Evolutionary conservation across 2,797 vertebrate species (phyloP).

Genomic region (Ambastaia sidthimunki): DNA sequence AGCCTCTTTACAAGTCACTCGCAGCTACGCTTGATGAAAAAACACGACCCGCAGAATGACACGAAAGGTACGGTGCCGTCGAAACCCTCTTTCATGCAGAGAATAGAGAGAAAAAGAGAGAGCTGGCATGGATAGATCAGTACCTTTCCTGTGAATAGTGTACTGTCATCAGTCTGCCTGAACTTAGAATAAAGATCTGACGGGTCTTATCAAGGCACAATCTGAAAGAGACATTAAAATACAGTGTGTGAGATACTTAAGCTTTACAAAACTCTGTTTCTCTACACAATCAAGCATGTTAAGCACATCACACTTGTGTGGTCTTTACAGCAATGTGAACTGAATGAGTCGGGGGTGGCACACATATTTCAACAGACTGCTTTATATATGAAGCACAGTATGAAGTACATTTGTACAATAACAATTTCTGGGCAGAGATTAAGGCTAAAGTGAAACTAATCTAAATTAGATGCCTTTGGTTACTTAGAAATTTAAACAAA

Average conservation of each 20-base stretch:
- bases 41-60: constrained; percentile 38
- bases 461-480: constrained; percentile 1
- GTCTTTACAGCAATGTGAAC: constrained; percentile 24
- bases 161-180: constrained; percentile 51
- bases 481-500: not conserved
- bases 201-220: constrained; percentile 40
- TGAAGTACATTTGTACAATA: constrained; percentile 7
- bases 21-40: constrained; percentile 54
- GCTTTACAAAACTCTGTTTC: constrained; percentile 35
- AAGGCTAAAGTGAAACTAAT: not conserved
- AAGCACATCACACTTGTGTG: constrained; percentile 2
- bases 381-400: not conserved
- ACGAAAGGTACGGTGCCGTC: constrained; percentile 42
- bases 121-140: constrained; percentile 37
- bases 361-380: constrained; percentile 7
- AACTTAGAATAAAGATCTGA: constrained; percentile 46
- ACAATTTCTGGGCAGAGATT: no score
- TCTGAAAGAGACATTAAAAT: constrained; percentile 43
- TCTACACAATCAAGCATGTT: constrained; percentile 34
- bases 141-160: constrained; percentile 42
- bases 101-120: constrained; percentile 39
- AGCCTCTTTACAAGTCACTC: constrained; percentile 54
- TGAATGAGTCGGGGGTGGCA: constrained; percentile 6
- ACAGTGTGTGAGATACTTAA: constrained; percentile 31
- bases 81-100: constrained; percentile 48